These are phyloP conservation scores for Drosophila ercepeae DNA, from an alignment of 1,140 invertebrate genomes.

Conservation along the genomic window DNA sequence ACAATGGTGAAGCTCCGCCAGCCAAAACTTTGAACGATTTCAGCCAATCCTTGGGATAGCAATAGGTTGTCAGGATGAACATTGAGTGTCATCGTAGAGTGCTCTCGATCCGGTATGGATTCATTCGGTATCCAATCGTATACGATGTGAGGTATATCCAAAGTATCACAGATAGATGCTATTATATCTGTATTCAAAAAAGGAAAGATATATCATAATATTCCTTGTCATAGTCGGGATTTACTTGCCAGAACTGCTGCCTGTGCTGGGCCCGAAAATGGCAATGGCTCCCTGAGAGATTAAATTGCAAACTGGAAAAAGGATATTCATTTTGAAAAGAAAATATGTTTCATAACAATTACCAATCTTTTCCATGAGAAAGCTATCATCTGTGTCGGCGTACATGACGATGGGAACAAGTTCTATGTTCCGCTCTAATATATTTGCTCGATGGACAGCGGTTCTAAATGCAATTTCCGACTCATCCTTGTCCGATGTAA, in stretches of 20 bases:
- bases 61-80: slow-evolving; percentile 90
- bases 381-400: slow-evolving; percentile 83
- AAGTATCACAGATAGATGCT: slow-evolving; percentile 88
- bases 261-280: slow-evolving; percentile 90
- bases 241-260: slow-evolving; percentile 85
- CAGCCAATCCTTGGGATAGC: slow-evolving; percentile 89
- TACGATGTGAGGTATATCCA: slow-evolving; percentile 90
- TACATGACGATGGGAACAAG: slow-evolving; percentile 76
- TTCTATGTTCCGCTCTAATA: slow-evolving; percentile 78
- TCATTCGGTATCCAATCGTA: slow-evolving; percentile 88
- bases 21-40: slow-evolving; percentile 89
- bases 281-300: slow-evolving; percentile 88
- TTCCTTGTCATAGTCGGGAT: rapidly evolving
- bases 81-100: slow-evolving; percentile 86
- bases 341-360: slow-evolving; percentile 1
- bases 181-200: slow-evolving; percentile 86
- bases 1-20: slow-evolving; percentile 93
- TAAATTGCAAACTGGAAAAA: slow-evolving; percentile 85
- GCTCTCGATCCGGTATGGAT: slow-evolving; percentile 84
- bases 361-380: slow-evolving; percentile 84
- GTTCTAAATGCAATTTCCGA: slow-evolving; percentile 84
- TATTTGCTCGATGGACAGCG: slow-evolving; percentile 84
- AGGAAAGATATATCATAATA: background rate
- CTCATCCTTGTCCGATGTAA: slow-evolving; percentile 82
- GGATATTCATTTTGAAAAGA: background rate